A percentile compares a stretch with the other conserved stretches of the same genome.
Evolutionary conservation across 1,140 invertebrate genomes (phyloP).

Genomic region (Halictus rubicundus): DNA sequence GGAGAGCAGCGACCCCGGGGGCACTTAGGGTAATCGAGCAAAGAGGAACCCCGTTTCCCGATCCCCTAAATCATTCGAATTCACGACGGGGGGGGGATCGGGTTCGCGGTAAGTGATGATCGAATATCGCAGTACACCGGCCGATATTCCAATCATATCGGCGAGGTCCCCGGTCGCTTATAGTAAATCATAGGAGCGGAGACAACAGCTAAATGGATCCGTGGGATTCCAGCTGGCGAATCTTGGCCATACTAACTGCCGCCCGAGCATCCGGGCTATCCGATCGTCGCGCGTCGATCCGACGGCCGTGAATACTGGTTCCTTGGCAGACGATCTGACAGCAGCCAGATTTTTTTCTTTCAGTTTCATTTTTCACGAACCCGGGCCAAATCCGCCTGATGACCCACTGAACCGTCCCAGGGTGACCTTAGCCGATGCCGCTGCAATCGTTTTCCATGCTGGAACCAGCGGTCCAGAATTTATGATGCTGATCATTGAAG

Average conservation of each 20-base stretch:
- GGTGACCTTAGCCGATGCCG: conserved; percentile 33
- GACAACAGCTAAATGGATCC: conserved; percentile 39
- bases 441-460: too few relatives aligned
- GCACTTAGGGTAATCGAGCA: background rate
- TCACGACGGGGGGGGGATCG: background rate
- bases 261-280: conserved; percentile 38
- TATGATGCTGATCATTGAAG: too few relatives aligned
- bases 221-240: conserved; percentile 54
- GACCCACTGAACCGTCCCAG: conserved; percentile 49
- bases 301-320: conserved; percentile 37
- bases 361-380: conserved; percentile 11
- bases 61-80: background rate
- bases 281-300: conserved; percentile 39
- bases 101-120: background rate
- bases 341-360: conserved; percentile 36
- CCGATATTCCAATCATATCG: conserved; percentile 11
- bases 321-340: conserved; percentile 68
- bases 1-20: background rate
- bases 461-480: too few relatives aligned
- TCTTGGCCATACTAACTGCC: conserved; percentile 30
- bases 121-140: background rate
- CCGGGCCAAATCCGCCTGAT: conserved; percentile 42
- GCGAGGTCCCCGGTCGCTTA: background rate
- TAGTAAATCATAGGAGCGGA: conserved; percentile 47
- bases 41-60: background rate